Evolutionary conservation across 2,888 invertebrate species (phyloP).

Genomic region (Meandrusa payeni): DNA sequence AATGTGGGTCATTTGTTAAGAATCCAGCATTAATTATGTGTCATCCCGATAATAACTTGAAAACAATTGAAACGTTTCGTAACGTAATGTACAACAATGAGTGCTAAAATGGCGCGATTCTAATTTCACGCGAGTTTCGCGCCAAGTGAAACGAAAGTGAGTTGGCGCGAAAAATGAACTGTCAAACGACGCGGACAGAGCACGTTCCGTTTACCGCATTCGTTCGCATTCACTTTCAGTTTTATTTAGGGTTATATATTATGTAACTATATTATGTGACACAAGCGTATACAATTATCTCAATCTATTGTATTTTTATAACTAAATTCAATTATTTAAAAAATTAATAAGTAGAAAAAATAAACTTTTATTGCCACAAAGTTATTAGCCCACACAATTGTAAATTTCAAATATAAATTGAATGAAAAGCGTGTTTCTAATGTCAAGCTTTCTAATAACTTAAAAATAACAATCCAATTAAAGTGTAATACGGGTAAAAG

Average conservation of each 20-base stretch:
- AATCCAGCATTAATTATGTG: background rate
- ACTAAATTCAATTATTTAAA: too few relatives aligned
- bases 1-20: background rate
- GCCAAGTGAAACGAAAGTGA: conserved; percentile 30
- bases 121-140: conserved; percentile 26
- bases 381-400: too few relatives aligned
- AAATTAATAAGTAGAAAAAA: background rate
- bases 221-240: conserved; percentile 25
- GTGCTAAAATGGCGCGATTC: conserved; percentile 17
- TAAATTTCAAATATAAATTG: background rate
- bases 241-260: conserved; percentile 25
- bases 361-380: too few relatives aligned
- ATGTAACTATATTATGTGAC: conserved; percentile 7
- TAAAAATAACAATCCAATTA: conserved; percentile 2
- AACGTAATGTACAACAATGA: conserved; percentile 14
- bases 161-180: conserved; percentile 27
- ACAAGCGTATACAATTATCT: too few relatives aligned
- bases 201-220: conserved; percentile 22
- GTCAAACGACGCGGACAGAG: conserved; percentile 20
- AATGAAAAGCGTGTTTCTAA: background rate
- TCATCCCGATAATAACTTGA: conserved; percentile 6
- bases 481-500: conserved; percentile 9
- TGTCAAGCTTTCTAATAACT: conserved; percentile 1
- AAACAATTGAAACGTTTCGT: conserved; percentile 18
- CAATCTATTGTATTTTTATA: too few relatives aligned